Conservation (phyloP, 2,888 invertebrate species). For the Odontomyia ornata region DNA sequence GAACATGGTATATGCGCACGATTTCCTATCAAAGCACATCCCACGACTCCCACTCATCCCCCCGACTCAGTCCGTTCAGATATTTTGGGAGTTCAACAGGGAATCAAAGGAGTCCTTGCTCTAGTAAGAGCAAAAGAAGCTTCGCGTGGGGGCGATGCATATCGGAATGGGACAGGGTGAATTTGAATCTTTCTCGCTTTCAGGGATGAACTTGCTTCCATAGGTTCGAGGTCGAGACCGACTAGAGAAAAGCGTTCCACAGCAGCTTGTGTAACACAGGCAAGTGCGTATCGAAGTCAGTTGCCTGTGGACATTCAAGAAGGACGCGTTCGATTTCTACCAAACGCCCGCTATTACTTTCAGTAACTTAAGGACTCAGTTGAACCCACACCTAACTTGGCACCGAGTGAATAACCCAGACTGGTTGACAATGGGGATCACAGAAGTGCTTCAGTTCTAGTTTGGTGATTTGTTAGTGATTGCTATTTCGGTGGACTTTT, state of each 20-base stretch:
- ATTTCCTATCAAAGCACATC: background rate
- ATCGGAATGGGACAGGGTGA: background rate
- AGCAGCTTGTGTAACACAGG: slow-evolving; percentile 42
- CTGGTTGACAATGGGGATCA: background rate
- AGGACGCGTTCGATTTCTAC: slow-evolving; percentile 28
- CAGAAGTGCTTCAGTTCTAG: background rate
- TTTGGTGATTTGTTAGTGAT: background rate
- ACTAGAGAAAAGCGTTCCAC: slow-evolving; percentile 15
- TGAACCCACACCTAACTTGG: too few species aligned
- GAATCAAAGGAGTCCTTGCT: slow-evolving; percentile 26
- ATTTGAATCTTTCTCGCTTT: slow-evolving; percentile 32
- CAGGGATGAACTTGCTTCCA: slow-evolving; percentile 37
- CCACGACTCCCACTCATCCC: slow-evolving; percentile 8
- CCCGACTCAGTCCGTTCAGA: background rate
- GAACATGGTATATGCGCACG: slow-evolving; percentile 38
- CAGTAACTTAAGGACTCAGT: background rate
- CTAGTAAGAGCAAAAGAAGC: background rate
- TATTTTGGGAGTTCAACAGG: slow-evolving; percentile 4
- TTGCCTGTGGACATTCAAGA: slow-evolving; percentile 44
- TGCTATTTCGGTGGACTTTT: background rate
- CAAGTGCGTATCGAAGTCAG: slow-evolving; percentile 49
- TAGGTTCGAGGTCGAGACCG: slow-evolving; percentile 34
- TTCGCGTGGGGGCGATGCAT: background rate
- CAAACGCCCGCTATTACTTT: background rate
- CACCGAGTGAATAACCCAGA: too few species aligned